A percentile compares a stretch with the other conserved stretches of the same genome.
These are phyloP conservation scores for Mycetomoellerius zeteki DNA, from an alignment of 1,140 invertebrate species.

Conservation along the genomic window DNA sequence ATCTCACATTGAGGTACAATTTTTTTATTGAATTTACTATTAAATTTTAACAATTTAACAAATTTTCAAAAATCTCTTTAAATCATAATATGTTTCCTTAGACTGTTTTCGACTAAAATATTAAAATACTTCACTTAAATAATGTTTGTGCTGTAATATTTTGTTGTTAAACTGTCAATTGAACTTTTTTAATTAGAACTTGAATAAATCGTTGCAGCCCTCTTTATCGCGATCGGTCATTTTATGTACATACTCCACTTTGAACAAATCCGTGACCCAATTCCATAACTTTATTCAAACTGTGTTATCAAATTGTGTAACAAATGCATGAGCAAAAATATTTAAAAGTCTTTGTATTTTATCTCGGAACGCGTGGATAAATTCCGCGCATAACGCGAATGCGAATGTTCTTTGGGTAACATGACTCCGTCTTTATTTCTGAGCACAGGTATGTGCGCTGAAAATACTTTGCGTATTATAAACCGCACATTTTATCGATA, in stretches of 20 bases:
- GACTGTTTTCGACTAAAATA: neutral
- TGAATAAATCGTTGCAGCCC: slow-evolving; percentile 15
- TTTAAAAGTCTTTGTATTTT: slow-evolving; percentile 43
- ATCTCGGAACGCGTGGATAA: slow-evolving; percentile 22
- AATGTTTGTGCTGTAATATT: neutral
- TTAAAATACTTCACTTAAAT: neutral
- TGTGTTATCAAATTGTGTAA: slow-evolving; percentile 38
- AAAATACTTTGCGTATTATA: slow-evolving; percentile 49
- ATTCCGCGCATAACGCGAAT: slow-evolving; percentile 49
- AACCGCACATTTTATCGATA: slow-evolving; percentile 54
- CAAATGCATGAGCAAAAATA: slow-evolving; percentile 39
- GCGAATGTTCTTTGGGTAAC: slow-evolving; percentile 30
- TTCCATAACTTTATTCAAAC: slow-evolving; percentile 5
- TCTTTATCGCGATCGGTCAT: neutral
- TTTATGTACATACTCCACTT: neutral
- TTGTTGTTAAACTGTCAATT: slow-evolving; percentile 1
- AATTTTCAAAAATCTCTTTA: neutral
- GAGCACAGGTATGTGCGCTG: slow-evolving; percentile 13
- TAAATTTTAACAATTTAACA: slow-evolving; percentile 19
- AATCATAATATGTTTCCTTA: neutral
- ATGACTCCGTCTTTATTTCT: slow-evolving; percentile 38
- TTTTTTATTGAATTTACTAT: neutral
- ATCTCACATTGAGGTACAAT: neutral
- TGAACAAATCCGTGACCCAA: neutral
- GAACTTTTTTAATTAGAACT: slow-evolving; percentile 2